Percentiles rank a stretch among this genome's conserved stretches.
phyloP scores from a whole-genome alignment of 2,797 vertebrate genomes.

The Megaceryle alcyon region DNA sequence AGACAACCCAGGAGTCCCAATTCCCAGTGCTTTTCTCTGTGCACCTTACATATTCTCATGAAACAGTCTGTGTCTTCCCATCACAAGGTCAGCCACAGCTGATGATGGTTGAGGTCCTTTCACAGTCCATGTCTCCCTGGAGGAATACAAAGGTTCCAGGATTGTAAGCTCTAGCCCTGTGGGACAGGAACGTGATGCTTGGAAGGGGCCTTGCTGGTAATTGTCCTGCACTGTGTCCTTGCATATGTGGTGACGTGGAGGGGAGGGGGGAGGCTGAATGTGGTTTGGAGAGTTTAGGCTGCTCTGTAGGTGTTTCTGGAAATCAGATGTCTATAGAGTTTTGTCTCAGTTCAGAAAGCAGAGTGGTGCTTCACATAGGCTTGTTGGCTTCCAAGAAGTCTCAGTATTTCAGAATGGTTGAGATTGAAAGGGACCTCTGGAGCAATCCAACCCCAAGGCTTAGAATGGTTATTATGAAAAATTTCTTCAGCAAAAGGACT shows the following conservation, averaged over 20 bases:
- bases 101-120: not conserved
- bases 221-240: not conserved
- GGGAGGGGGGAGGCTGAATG: not conserved
- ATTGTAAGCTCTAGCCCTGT: not conserved
- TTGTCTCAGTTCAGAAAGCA: not conserved
- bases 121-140: not conserved
- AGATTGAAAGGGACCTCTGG: not conserved
- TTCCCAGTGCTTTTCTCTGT: not conserved
- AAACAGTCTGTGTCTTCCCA: not conserved
- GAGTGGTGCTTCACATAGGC: not conserved
- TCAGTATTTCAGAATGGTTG: not conserved
- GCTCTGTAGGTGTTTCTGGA: not conserved
- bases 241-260: not conserved
- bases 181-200: not conserved
- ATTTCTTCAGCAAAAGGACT: not conserved
- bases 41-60: not conserved
- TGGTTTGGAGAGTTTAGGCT: not conserved
- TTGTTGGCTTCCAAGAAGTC: not conserved
- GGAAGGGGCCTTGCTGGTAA: not conserved
- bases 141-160: not conserved
- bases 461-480: not conserved
- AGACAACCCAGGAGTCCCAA: not conserved
- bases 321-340: not conserved
- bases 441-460: not conserved
- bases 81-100: not conserved